A percentile compares a stretch with the other conserved stretches of the same genome.
phyloP scores from a whole-genome alignment of 2,888 invertebrate species.

The Phengaris alcon region DNA sequence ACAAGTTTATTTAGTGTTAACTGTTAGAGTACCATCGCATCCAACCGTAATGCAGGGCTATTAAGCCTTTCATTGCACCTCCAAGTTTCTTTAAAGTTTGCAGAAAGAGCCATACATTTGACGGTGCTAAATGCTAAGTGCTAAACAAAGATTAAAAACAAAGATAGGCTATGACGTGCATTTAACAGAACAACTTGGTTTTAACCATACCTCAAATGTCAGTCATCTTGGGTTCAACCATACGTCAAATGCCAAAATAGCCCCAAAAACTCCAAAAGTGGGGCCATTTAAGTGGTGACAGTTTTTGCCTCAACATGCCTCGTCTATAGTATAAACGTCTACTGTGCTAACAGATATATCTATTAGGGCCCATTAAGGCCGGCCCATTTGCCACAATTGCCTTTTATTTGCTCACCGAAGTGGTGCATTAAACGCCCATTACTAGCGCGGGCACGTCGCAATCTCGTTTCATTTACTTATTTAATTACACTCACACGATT shows the following conservation, averaged over 20 bases:
- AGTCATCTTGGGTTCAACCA: no score
- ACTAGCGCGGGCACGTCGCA: conserved; percentile 35
- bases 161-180: no score
- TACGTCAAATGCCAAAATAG: no score
- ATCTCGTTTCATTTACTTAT: conserved; percentile 33
- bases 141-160: no score
- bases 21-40: no score
- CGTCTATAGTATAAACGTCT: no score
- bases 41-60: background rate
- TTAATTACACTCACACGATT: conserved; percentile 37
- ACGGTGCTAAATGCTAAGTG: background rate
- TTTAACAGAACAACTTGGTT: no score
- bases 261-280: no score
- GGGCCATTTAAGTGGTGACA: no score
- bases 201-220: no score
- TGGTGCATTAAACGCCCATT: conserved; percentile 37
- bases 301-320: no score
- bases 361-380: conserved; percentile 26
- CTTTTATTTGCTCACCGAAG: conserved; percentile 37
- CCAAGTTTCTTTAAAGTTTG: conserved; percentile 15
- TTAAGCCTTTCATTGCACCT: conserved; percentile 10
- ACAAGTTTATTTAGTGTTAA: no score
- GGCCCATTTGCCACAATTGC: conserved; percentile 27
- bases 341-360: conserved; percentile 21
- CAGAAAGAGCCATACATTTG: conserved; percentile 16